Evolutionary conservation across 2,113 vertebrate species (phyloP).

Genomic region (Cynopterus brachyotis): DNA sequence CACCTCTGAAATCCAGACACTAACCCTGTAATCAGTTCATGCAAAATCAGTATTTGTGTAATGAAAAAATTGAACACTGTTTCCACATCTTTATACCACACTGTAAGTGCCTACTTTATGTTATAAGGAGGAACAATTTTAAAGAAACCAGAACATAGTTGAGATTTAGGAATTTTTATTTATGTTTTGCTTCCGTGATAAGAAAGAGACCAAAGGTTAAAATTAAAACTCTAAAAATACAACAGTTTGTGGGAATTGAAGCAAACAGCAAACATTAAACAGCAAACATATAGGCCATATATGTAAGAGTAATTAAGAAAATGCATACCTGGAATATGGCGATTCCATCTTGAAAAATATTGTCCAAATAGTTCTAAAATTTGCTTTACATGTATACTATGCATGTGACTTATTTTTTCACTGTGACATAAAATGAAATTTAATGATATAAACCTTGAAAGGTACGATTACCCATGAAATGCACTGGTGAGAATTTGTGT

Average conservation of each 20-base stretch:
- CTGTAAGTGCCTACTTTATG: background rate
- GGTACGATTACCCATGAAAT: background rate
- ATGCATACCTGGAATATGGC: background rate
- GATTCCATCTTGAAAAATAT: background rate
- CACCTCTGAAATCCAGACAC: background rate
- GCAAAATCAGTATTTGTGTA: background rate
- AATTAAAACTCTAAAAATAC: background rate
- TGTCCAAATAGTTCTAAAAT: background rate
- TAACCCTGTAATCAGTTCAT: background rate
- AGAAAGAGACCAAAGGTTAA: background rate
- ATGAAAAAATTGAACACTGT: background rate
- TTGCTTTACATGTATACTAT: background rate
- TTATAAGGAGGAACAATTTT: background rate
- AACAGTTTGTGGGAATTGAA: background rate
- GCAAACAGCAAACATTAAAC: background rate
- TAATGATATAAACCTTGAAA: background rate
- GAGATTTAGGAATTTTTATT: background rate
- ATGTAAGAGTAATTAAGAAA: background rate
- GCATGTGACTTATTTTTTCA: background rate
- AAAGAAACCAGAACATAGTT: background rate
- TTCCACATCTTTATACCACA: background rate
- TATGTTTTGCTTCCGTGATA: background rate
- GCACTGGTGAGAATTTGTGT: background rate
- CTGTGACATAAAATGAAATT: background rate
- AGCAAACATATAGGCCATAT: background rate